These are phyloP conservation scores for Meteorus colon DNA, from an alignment of 2,888 invertebrate species.

Conservation along the genomic window DNA sequence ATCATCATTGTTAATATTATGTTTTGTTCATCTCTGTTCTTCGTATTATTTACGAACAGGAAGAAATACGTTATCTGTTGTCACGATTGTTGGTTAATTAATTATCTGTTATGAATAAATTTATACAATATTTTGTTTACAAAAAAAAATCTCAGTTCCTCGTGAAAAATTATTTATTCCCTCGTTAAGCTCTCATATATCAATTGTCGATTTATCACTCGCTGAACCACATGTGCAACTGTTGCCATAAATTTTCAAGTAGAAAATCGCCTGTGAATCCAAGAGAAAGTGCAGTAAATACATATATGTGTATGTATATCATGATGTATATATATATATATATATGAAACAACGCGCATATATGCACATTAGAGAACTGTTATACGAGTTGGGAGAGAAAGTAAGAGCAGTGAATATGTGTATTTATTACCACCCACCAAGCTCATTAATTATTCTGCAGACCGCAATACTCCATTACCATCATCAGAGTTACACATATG, in stretches of 20 bases:
- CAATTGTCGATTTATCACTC: neutral
- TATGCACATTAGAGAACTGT: constrained; percentile 19
- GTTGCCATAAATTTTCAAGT: constrained; percentile 28
- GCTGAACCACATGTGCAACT: neutral
- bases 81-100: constrained; percentile 67
- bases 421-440: constrained; percentile 17
- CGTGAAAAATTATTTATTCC: neutral
- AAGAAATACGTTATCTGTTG: constrained; percentile 62
- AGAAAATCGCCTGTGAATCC: constrained; percentile 50
- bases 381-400: constrained; percentile 37
- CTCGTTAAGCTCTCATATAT: neutral
- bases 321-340: neutral
- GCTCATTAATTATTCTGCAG: constrained; percentile 2
- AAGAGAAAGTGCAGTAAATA: constrained; percentile 49
- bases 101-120: constrained; percentile 68
- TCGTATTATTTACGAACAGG: constrained; percentile 46
- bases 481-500: neutral
- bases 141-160: constrained; percentile 25
- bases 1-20: constrained; percentile 36
- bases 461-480: neutral
- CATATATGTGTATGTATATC: constrained; percentile 26
- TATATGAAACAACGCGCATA: neutral
- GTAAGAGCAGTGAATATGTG: constrained; percentile 21
- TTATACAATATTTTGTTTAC: constrained; percentile 67
- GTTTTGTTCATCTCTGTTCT: constrained; percentile 44